Evolutionary conservation across 2,113 vertebrate species (phyloP), one percentile per base, ranked within the genome.

Genomic region (Sander vitreus): DNA sequence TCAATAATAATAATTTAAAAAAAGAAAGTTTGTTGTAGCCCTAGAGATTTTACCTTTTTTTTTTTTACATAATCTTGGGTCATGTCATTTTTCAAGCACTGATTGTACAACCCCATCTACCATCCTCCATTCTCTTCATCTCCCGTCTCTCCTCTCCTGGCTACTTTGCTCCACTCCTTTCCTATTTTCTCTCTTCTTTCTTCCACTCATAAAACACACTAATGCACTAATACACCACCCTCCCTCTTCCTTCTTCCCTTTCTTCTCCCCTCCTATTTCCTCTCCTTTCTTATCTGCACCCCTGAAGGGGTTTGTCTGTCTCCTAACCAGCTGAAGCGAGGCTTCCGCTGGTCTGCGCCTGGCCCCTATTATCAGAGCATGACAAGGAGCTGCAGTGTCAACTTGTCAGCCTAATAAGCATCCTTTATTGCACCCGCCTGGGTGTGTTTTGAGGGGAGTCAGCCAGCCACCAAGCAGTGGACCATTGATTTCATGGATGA

Each of bases 351-450:
- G 78, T 84, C 85, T 77, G 84, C 12, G 85, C 83, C 88, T 89
- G 70, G 89, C 89, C 88, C 89, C 82, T 90, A 94, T 95, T 94
- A 94, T 94, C 86, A 87, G 78, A 92, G 88, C 84, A 86, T 92
- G 87, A 94, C 93, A 95, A 93, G 93, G 85, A 85, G 88, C 77
- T 65, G 89, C 88, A 93, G 83, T 94, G 92, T 92, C 80, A 83
- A 88, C 87, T 92, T 93, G 87, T 94, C 93, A 93, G 80, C 59
- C 89, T 91, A 91, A 95, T 93, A 95, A 93, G 94, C 89, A 92
- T 88, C 90, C 92, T 94, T 94, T 93, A 94, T 94, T 83, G 88
- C 71, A 66, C 78, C 90, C 74, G 69, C 80, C 82, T 81, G 76
- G 88, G 78, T 89, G 88, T 90, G 78, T 90, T 88, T 94, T 85